A percentile compares a stretch with the other conserved stretches of the same genome.
These are phyloP conservation scores for Onychomys leucogaster DNA, from an alignment of 2,797 vertebrate genomes.

Conservation along the genomic window DNA sequence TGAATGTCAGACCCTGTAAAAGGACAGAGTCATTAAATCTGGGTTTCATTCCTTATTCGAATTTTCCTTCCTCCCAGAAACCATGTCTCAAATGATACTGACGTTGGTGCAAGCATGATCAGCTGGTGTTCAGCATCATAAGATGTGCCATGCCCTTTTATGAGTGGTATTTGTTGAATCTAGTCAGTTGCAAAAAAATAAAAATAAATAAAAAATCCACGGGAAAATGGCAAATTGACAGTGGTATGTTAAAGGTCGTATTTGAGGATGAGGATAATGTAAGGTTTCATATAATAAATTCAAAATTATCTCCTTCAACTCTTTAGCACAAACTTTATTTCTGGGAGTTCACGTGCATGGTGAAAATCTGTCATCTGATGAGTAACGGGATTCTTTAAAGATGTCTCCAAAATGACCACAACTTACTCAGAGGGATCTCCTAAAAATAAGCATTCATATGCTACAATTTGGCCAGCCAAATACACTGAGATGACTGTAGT, in stretches of 20 bases:
- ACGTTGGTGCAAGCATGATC: not conserved
- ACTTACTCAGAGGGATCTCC: not conserved
- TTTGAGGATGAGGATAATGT: not conserved
- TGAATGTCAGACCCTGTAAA: not conserved
- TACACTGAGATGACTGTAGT: not conserved
- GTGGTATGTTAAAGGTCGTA: not conserved
- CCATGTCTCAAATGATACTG: not conserved
- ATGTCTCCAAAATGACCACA: not conserved
- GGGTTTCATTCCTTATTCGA: constrained; percentile 9
- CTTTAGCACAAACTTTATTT: constrained; percentile 32
- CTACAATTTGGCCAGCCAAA: not conserved
- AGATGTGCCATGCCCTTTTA: not conserved
- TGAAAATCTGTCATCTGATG: constrained; percentile 16
- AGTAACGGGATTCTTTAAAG: not conserved
- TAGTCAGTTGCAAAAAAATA: not conserved
- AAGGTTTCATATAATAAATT: not conserved
- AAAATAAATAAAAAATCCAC: not conserved
- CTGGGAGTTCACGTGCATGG: not conserved
- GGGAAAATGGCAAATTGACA: not conserved
- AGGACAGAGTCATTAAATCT: not conserved
- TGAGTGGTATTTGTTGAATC: not conserved
- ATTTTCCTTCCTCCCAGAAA: not conserved
- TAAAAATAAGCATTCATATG: constrained; percentile 12
- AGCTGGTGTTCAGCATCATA: not conserved
- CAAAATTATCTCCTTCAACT: not conserved